These are phyloP conservation scores for Amblyopsis rosae DNA, from an alignment of 2,113 vertebrate species.

Conservation along the genomic window DNA sequence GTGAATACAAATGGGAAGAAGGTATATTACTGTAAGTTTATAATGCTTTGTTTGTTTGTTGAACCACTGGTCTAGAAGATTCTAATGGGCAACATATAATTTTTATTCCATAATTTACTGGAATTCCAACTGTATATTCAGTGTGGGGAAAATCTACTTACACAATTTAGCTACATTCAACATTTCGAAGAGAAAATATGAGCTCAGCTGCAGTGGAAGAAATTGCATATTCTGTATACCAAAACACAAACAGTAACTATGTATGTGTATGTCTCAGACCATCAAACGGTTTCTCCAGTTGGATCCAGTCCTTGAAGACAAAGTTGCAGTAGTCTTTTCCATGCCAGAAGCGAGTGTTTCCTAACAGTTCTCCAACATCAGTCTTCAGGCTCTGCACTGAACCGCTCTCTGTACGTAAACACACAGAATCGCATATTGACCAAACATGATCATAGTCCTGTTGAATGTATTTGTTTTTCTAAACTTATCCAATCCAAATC, in stretches of 20 bases:
- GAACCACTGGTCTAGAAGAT: slow-evolving; percentile 2
- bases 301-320: slow-evolving; percentile 95
- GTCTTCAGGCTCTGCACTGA: slow-evolving; percentile 88
- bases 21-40: neutral
- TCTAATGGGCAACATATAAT: slow-evolving; percentile 3
- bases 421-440: neutral
- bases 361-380: slow-evolving; percentile 87
- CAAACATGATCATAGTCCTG: too few species aligned
- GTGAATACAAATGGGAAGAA: neutral
- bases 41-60: too few species aligned
- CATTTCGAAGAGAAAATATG: neutral
- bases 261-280: slow-evolving; percentile 40
- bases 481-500: too few species aligned
- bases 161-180: neutral
- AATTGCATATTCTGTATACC: neutral
- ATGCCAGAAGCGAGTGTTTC: slow-evolving; percentile 95
- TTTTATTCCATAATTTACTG: slow-evolving; percentile 18
- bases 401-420: slow-evolving; percentile 76
- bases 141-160: neutral
- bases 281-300: slow-evolving; percentile 82
- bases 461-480: too few species aligned
- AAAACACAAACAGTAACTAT: neutral
- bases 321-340: slow-evolving; percentile 99
- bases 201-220: neutral
- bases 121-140: neutral